Percentiles rank a stretch among this genome's conserved stretches.
These are phyloP conservation scores for Dasypolia templi DNA, from an alignment of 2,888 invertebrate genomes.

Conservation along the genomic window DNA sequence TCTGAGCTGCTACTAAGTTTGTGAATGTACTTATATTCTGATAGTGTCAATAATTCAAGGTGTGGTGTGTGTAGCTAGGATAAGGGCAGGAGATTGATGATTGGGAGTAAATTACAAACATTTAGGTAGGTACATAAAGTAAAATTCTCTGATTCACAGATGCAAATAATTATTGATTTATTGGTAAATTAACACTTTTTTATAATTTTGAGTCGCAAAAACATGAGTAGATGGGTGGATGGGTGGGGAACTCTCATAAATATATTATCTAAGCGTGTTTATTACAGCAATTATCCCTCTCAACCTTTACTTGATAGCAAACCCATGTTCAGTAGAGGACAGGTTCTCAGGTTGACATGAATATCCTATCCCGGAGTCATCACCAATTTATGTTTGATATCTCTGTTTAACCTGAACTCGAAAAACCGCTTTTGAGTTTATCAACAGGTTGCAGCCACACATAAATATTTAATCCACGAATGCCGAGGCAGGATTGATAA, in stretches of 20 bases:
- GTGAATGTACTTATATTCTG: too few relatives aligned
- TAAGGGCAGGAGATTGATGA: too few relatives aligned
- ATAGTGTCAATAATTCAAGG: too few relatives aligned
- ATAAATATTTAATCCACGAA: slow-evolving; percentile 41
- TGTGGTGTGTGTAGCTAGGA: too few relatives aligned
- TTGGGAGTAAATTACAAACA: too few relatives aligned
- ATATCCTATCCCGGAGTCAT: slow-evolving; percentile 23
- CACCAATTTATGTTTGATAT: slow-evolving; percentile 35
- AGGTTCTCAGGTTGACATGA: slow-evolving; percentile 7
- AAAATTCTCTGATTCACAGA: too few relatives aligned
- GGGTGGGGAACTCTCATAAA: neutral
- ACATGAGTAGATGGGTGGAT: neutral
- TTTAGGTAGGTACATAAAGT: too few relatives aligned
- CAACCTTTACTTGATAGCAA: neutral
- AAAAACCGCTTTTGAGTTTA: slow-evolving; percentile 55
- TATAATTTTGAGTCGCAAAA: neutral
- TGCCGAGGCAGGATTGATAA: slow-evolving; percentile 52
- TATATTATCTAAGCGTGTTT: neutral
- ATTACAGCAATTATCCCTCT: neutral
- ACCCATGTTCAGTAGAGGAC: neutral
- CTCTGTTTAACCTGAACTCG: slow-evolving; percentile 5
- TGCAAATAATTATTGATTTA: too few relatives aligned
- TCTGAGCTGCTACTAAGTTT: too few relatives aligned
- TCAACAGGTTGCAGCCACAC: slow-evolving; percentile 36
- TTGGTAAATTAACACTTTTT: too few relatives aligned